phyloP scores from a whole-genome alignment of 2,888 invertebrate genomes.

The Atethmia centrago region DNA sequence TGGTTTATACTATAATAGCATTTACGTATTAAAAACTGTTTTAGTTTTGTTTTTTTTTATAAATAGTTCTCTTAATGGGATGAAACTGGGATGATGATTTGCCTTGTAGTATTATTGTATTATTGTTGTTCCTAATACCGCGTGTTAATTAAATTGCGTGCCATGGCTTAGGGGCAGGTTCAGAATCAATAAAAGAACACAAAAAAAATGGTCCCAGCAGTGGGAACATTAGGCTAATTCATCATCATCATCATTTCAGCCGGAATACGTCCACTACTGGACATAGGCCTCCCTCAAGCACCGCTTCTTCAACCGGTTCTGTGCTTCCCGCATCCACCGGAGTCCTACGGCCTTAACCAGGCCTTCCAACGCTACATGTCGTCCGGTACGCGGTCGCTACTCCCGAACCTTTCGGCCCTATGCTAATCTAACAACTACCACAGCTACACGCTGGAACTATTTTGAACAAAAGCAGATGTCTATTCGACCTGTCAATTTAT shows the following conservation, averaged over 20 bases:
- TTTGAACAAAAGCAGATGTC: neutral
- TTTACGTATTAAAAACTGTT: too few species aligned
- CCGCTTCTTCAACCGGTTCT: neutral
- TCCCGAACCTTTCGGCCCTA: neutral
- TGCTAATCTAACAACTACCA: neutral
- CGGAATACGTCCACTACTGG: too few species aligned
- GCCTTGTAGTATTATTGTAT: neutral
- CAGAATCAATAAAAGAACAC: too few species aligned
- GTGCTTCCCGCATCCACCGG: neutral
- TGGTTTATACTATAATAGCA: too few species aligned
- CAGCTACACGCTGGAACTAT: neutral
- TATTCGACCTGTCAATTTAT: neutral
- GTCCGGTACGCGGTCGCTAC: neutral
- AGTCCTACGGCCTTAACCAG: neutral
- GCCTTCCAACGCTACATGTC: neutral
- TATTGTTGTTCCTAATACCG: neutral
- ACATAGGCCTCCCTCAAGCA: neutral
- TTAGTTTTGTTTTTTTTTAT: too few species aligned
- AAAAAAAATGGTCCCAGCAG: too few species aligned
- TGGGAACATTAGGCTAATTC: too few species aligned
- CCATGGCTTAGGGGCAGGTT: too few species aligned
- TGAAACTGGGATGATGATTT: too few species aligned
- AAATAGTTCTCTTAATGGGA: neutral
- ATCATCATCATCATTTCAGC: too few species aligned
- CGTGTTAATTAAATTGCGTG: too few species aligned